phyloP scores from a whole-genome alignment of 1,140 invertebrate species.

The Maconellicoccus hirsutus region DNA sequence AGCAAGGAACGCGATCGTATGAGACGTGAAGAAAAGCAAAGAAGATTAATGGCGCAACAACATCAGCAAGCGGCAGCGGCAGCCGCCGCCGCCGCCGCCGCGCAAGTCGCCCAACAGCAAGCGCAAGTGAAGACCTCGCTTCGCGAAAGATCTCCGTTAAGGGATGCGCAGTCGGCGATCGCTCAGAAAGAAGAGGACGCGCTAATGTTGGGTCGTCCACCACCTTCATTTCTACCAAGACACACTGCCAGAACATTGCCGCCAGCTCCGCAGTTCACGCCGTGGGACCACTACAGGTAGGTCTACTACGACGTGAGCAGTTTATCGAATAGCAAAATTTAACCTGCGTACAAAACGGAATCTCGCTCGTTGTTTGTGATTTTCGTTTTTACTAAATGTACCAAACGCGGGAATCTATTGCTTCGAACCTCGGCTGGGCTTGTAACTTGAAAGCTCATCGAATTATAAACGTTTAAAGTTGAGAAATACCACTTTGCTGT shows the following conservation, averaged over 20 bases:
- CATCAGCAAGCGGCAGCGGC: slow-evolving; percentile 35
- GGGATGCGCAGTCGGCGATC: slow-evolving; percentile 24
- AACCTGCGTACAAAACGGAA: neutral
- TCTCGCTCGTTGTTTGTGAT: too few relatives aligned
- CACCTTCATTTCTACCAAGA: slow-evolving; percentile 27
- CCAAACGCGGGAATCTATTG: too few relatives aligned
- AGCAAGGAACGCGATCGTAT: slow-evolving; percentile 31
- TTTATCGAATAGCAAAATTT: too few relatives aligned
- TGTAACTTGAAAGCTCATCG: too few relatives aligned
- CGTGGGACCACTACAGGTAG: slow-evolving; percentile 30
- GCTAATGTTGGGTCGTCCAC: slow-evolving; percentile 27
- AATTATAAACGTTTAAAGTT: too few relatives aligned
- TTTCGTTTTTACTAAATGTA: too few relatives aligned
- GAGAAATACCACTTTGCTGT: too few relatives aligned
- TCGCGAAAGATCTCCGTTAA: slow-evolving; percentile 27
- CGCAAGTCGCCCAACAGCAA: neutral
- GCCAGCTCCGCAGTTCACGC: slow-evolving; percentile 28
- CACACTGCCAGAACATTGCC: slow-evolving; percentile 28
- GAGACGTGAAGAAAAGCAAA: slow-evolving; percentile 38
- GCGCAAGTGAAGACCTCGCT: neutral
- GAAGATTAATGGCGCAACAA: slow-evolving; percentile 37
- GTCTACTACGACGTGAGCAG: neutral
- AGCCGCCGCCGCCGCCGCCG: slow-evolving; percentile 29
- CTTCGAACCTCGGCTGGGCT: too few relatives aligned
- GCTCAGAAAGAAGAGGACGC: slow-evolving; percentile 29